Conservation (phyloP, 2,888 invertebrate species). For the Slavum lentiscoides region DNA sequence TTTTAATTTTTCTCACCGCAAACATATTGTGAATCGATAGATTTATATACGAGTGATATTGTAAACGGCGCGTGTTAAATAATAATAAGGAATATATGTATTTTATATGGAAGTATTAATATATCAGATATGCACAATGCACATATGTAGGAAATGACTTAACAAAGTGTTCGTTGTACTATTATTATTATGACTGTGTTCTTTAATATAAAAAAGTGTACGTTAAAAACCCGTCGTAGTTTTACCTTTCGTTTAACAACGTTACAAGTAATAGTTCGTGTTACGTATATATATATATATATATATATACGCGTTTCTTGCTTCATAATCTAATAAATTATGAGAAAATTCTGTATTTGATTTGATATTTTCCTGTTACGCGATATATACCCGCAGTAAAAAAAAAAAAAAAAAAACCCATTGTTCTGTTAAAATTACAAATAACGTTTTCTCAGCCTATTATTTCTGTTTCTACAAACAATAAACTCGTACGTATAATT, state of each 20-base stretch:
- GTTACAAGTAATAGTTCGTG: constrained; percentile 10
- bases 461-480: background rate
- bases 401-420: background rate
- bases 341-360: constrained; percentile 28
- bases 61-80: too few relatives aligned
- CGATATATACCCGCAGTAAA: too few relatives aligned
- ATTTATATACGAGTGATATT: background rate
- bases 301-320: background rate
- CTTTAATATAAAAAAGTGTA: background rate
- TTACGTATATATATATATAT: background rate
- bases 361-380: constrained; percentile 29
- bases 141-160: background rate
- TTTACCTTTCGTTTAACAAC: background rate
- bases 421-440: constrained; percentile 22
- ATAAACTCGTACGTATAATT: too few relatives aligned
- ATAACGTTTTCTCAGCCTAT: constrained; percentile 5
- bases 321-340: background rate
- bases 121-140: too few relatives aligned
- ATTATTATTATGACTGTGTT: background rate
- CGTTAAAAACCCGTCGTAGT: background rate
- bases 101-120: too few relatives aligned
- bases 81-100: background rate
- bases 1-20: background rate
- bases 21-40: background rate
- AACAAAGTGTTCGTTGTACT: background rate